These are phyloP conservation scores for Lasaia peninsularis DNA, from an alignment of 1,140 invertebrate genomes.

Conservation along the genomic window DNA sequence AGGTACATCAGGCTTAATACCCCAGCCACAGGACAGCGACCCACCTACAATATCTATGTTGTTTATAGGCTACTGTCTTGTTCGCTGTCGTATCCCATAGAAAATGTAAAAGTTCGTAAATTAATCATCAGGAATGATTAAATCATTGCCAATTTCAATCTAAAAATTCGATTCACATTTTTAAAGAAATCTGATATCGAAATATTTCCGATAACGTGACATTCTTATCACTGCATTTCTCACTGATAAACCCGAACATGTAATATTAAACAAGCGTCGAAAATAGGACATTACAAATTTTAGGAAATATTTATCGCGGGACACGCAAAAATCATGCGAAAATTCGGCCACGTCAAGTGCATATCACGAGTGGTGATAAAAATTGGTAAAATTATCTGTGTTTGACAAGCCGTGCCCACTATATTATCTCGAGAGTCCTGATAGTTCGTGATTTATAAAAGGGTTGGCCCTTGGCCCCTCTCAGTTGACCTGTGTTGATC, in stretches of 20 bases:
- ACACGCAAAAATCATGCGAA: constrained; percentile 27
- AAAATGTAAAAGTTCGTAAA: no score
- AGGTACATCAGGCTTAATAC: no score
- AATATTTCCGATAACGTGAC: neutral
- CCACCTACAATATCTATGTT: no score
- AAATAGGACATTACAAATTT: constrained; percentile 5
- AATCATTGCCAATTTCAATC: no score
- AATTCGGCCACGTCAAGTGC: constrained; percentile 19
- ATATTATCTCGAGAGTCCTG: constrained; percentile 30
- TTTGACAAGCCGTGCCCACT: constrained; percentile 35
- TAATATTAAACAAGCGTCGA: constrained; percentile 3
- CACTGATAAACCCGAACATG: neutral
- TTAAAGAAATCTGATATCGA: neutral
- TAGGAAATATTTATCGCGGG: constrained; percentile 2
- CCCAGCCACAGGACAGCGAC: no score
- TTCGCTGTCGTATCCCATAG: no score
- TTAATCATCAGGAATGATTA: no score
- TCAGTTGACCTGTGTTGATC: constrained; percentile 10
- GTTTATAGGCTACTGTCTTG: no score
- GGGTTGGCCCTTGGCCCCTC: constrained; percentile 5
- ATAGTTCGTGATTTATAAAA: constrained; percentile 50
- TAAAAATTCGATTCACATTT: neutral
- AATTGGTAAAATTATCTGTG: constrained; percentile 29
- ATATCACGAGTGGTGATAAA: constrained; percentile 33
- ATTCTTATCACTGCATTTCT: neutral